Conservation (phyloP, 2,113 vertebrate genomes). For the Pica pica region DNA sequence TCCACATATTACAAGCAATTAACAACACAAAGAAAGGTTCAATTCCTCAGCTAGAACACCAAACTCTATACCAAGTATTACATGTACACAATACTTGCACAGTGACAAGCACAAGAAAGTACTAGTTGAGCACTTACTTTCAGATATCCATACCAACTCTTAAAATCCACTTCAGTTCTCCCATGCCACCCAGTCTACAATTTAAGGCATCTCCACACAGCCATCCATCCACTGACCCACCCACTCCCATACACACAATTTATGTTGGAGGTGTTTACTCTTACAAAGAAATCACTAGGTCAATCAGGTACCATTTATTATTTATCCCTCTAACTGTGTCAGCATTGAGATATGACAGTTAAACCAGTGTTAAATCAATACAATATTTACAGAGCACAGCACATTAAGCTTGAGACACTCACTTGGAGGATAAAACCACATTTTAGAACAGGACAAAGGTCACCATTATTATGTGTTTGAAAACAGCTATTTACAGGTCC, state of each 20-base stretch:
- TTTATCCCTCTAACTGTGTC: constrained; percentile 79
- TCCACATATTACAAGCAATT: constrained; percentile 59
- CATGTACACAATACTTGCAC: constrained; percentile 63
- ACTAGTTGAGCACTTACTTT: constrained; percentile 59
- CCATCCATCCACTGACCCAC: neutral
- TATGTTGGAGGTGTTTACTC: constrained; percentile 59
- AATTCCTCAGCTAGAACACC: constrained; percentile 55
- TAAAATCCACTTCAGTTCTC: constrained; percentile 80
- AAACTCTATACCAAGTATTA: constrained; percentile 46
- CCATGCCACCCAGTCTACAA: constrained; percentile 63
- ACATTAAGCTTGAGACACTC: constrained; percentile 79
- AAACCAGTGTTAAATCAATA: constrained; percentile 86
- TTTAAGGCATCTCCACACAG: constrained; percentile 77
- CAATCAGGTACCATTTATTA: constrained; percentile 73
- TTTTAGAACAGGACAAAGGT: constrained; percentile 76
- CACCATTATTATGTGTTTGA: constrained; percentile 70
- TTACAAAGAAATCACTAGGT: constrained; percentile 69
- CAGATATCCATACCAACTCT: constrained; percentile 61
- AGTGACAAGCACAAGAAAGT: constrained; percentile 56
- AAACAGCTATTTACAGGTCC: constrained; percentile 80
- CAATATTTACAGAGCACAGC: constrained; percentile 90
- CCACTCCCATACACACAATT: constrained; percentile 57
- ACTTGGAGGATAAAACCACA: constrained; percentile 78
- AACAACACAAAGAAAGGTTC: constrained; percentile 33
- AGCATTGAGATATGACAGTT: constrained; percentile 79